phyloP scores from a whole-genome alignment of 2,113 vertebrate genomes.

The Lates calcarifer region DNA sequence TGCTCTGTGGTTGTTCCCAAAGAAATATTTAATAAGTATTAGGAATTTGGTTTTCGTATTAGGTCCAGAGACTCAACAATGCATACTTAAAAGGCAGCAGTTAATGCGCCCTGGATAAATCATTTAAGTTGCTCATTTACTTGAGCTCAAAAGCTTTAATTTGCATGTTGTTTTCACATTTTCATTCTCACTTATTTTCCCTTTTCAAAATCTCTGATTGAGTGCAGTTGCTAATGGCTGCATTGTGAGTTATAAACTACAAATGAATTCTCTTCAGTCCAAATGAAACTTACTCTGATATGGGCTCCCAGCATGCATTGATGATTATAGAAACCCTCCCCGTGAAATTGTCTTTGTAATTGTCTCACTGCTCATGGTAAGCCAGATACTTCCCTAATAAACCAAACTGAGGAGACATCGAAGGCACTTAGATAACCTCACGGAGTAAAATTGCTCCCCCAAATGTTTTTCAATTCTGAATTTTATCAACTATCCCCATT shows the following conservation, averaged over 20 bases:
- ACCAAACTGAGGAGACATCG: conserved; percentile 66
- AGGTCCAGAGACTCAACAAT: conserved; percentile 56
- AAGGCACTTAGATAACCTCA: conserved; percentile 70
- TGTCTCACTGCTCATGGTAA: conserved; percentile 78
- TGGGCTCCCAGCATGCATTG: conserved; percentile 81
- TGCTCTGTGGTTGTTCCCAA: conserved; percentile 10
- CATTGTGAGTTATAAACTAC: conserved; percentile 80
- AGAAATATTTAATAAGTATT: conserved; percentile 37
- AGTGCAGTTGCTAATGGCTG: conserved; percentile 76
- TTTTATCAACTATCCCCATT: conserved; percentile 51
- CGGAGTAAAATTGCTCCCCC: conserved; percentile 55
- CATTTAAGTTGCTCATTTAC: conserved; percentile 73
- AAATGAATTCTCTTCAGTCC: conserved; percentile 80
- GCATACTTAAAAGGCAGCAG: conserved; percentile 57
- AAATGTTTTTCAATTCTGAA: conserved; percentile 56
- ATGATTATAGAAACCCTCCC: conserved; percentile 82
- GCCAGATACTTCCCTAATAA: conserved; percentile 77
- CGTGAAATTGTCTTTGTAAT: conserved; percentile 84
- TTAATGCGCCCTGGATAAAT: conserved; percentile 65
- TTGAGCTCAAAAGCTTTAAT: conserved; percentile 71
- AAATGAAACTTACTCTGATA: conserved; percentile 82
- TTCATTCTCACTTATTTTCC: conserved; percentile 35
- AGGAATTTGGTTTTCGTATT: conserved; percentile 41
- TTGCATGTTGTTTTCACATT: conserved; percentile 75
- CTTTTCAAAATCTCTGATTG: conserved; percentile 71